Base-by-base conservation (phyloP, 2,888 invertebrate genomes). In the Octodonta nipae region DNA sequence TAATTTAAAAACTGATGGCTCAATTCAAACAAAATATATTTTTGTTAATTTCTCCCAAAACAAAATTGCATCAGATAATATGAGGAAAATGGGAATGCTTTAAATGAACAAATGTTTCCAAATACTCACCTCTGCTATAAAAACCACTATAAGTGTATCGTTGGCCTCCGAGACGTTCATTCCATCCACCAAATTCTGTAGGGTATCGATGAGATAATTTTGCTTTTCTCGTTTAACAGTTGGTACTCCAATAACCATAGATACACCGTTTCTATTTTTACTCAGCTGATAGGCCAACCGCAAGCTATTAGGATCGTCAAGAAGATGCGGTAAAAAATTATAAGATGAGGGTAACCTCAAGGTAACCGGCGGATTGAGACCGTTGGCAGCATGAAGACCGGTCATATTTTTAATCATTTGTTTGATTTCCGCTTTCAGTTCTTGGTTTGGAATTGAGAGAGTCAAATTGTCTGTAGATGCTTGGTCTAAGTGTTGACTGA, bases 191-290 rank as follows among this genome's bases (percentile, higher is more conserved):
- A 93, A 65, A 57, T 85, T 86, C 61, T 83, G 78, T 31, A 93
- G 63, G 0, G 93, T 92, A 14, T 81, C 71, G 60, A 86, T 67
- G 22, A 93, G 66, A 60, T 93, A 93, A 44, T 73, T 81, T 52
- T 89, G 86, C 46, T 85, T 83, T 42, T 87, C 85, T 25, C 93
- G 67, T 47, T 78, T 79, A 4, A 93, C 89, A 0, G 92, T 92
- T 0, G 92, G 92, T 38, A 93, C 71, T 1, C 88, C 93, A 28
- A 92, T 66, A 1, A 91, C 85, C 38, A 89, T 70, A 29, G 85
- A 81, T 0, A 82, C 83, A 43, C 81, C 80, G 5, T 68, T 67
- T 34, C 83, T 68, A 2, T 77, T 78, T 40, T 75, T 76, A 16
- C 79, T 80, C 58, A 86, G 67, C 46, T 81, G 68, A 57, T 78